Conservation (phyloP, 2,113 vertebrate species). For the Hiodon tergisus region DNA sequence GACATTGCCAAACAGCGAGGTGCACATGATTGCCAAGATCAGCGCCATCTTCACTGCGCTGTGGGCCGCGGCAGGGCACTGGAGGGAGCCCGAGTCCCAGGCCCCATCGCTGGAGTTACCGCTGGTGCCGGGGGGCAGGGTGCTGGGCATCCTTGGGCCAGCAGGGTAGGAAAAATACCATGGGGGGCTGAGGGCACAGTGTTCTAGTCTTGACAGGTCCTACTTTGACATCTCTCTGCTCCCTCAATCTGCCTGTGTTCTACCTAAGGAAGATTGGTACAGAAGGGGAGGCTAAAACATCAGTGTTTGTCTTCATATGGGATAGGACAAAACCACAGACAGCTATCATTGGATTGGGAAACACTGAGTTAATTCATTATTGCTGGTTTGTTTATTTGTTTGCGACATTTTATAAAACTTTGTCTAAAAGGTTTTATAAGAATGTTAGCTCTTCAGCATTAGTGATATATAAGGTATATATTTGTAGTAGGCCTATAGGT, state of each 20-base stretch:
- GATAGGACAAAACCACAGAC: neutral
- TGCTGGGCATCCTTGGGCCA: slow-evolving; percentile 46
- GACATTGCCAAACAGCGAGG: slow-evolving; percentile 74
- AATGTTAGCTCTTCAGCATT: too few species aligned
- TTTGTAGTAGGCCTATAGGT: neutral
- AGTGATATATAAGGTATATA: neutral
- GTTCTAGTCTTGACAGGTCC: slow-evolving; percentile 17
- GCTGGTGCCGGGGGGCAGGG: slow-evolving; percentile 29
- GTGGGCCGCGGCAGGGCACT: slow-evolving; percentile 48
- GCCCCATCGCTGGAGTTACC: slow-evolving; percentile 49
- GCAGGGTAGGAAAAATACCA: slow-evolving; percentile 22
- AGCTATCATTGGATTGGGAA: neutral
- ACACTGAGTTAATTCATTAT: neutral
- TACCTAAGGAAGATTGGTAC: slow-evolving; percentile 29
- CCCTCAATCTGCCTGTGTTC: slow-evolving; percentile 33
- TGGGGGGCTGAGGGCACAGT: slow-evolving; percentile 6
- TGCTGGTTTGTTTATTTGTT: neutral
- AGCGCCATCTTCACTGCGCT: slow-evolving; percentile 70
- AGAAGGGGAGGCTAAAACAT: slow-evolving; percentile 19
- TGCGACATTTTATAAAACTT: neutral
- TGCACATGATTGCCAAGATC: slow-evolving; percentile 67
- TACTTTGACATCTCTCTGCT: neutral
- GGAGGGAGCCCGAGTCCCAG: slow-evolving; percentile 37
- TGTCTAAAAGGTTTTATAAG: neutral
- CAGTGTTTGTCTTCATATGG: slow-evolving; percentile 1